phyloP scores from a whole-genome alignment of 23 tunicate species.

The Styela clava region DNA sequence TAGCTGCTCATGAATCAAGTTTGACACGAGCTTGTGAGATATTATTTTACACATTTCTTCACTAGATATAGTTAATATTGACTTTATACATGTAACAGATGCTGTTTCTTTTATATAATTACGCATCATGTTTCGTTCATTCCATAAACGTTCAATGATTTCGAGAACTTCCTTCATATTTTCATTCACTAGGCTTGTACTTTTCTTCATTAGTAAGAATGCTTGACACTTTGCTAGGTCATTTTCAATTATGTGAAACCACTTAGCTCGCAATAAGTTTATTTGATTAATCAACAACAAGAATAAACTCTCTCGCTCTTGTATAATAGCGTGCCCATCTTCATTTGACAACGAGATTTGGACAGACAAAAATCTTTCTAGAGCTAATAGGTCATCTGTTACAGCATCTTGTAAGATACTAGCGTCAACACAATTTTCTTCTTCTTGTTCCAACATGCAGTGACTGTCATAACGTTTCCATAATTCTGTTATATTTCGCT shows the following conservation, averaged over 20 bases:
- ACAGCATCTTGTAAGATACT: constrained; percentile 20
- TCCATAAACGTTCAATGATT: constrained; percentile 4
- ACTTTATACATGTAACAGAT: constrained; percentile 13
- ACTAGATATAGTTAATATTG: neutral
- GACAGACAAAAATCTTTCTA: neutral
- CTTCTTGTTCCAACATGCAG: neutral
- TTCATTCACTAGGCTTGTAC: neutral
- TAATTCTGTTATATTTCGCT: constrained; percentile 9
- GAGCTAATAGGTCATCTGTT: neutral
- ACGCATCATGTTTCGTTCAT: neutral
- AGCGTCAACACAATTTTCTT: constrained; percentile 16
- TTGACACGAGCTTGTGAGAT: neutral
- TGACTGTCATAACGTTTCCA: neutral
- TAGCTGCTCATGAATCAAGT: neutral
- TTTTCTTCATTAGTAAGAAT: neutral
- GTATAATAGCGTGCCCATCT: neutral
- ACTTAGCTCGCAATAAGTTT: constrained; percentile 4
- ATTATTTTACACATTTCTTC: neutral
- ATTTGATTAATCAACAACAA: constrained; percentile 8
- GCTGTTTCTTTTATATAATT: constrained; percentile 1
- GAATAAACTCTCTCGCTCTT: constrained; percentile 6
- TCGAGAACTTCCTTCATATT: neutral
- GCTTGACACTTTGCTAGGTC: neutral
- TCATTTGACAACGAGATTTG: neutral
- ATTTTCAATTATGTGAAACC: constrained; percentile 13